Evolutionary conservation across 2,113 vertebrate species (phyloP).

Genomic region (Spea bombifrons): DNA sequence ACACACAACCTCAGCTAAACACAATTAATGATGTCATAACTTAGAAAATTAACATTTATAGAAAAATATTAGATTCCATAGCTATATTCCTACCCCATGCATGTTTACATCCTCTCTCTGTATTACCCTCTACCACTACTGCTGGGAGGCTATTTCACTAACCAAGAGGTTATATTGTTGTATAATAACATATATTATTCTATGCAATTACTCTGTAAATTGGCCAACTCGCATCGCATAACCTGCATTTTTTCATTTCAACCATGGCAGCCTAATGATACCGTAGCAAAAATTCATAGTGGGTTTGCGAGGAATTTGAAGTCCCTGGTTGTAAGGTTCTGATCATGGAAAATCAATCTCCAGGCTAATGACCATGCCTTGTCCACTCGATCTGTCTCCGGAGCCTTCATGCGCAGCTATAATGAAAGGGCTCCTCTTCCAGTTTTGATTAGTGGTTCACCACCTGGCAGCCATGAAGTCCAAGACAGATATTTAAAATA

Average conservation of each 20-base stretch:
- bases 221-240: not conserved
- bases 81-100: no score
- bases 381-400: conserved; percentile 36
- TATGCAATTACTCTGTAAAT: not conserved
- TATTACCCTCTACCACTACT: no score
- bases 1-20: no score
- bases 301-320: conserved; percentile 24
- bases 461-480: conserved; percentile 20
- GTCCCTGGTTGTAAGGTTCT: conserved; percentile 5
- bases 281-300: conserved; percentile 6
- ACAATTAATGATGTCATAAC: no score
- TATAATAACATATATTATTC: not conserved
- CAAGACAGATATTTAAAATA: conserved; percentile 20
- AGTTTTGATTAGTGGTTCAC: conserved; percentile 59
- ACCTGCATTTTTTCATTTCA: not conserved
- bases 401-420: conserved; percentile 51
- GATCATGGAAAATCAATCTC: conserved; percentile 17
- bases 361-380: conserved; percentile 6
- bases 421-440: conserved; percentile 54
- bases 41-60: no score
- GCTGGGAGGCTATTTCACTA: no score
- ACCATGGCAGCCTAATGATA: not conserved
- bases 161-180: no score
- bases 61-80: no score
- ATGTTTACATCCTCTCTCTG: no score